These are phyloP conservation scores for Neolamprologus ventralis DNA, from an alignment of 2,113 vertebrate genomes.

Conservation along the genomic window DNA sequence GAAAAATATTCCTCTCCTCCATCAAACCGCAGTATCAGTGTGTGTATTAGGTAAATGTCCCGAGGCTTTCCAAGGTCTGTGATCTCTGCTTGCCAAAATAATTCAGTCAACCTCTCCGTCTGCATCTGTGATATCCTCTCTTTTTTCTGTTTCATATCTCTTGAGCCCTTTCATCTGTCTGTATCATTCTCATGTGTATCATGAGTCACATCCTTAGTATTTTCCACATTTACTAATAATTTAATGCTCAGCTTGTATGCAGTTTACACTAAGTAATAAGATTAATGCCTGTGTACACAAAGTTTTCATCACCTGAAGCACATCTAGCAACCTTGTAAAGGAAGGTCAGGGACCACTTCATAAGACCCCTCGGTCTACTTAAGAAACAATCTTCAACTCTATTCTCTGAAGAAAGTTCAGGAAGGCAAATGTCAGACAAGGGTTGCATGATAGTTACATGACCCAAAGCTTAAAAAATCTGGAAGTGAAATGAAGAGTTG, in stretches of 20 bases:
- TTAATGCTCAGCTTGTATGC: not conserved
- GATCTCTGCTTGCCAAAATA: constrained; percentile 25
- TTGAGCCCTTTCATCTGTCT: not conserved
- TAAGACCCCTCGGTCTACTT: not conserved
- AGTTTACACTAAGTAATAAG: not conserved
- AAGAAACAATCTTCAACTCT: not conserved
- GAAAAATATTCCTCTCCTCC: not conserved
- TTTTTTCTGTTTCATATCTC: not conserved
- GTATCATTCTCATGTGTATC: not conserved
- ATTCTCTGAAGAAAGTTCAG: not conserved
- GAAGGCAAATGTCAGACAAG: not conserved
- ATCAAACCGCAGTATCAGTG: not conserved
- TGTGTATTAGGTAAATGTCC: constrained; percentile 25
- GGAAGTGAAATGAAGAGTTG: not conserved
- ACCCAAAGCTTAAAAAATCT: not conserved
- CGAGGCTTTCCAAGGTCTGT: constrained; percentile 1
- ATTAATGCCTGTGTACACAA: not conserved
- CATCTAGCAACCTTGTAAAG: not conserved
- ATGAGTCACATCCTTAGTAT: not conserved
- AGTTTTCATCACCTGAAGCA: not conserved
- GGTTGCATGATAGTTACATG: not conserved
- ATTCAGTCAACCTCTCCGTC: not conserved
- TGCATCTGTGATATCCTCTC: not conserved
- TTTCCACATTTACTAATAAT: not conserved
- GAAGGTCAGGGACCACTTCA: not conserved